These are phyloP conservation scores for Phrynocephalus vlangalii DNA, from an alignment of 2,797 vertebrate species.

Conservation along the genomic window DNA sequence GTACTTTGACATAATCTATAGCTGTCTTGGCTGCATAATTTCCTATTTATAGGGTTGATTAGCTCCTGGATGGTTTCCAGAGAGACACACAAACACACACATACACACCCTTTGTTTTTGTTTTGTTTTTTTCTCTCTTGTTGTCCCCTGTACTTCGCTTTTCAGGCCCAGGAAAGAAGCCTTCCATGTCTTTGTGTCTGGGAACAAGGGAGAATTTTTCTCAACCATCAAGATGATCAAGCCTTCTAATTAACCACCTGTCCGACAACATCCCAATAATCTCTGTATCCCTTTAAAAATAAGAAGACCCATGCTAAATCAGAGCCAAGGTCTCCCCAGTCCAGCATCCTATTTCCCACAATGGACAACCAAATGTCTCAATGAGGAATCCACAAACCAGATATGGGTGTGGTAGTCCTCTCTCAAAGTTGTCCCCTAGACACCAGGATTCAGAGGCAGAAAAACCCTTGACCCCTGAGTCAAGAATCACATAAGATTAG, in stretches of 20 bases:
- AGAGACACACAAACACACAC: not conserved
- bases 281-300: not conserved
- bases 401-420: not conserved
- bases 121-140: not conserved
- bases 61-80: not conserved
- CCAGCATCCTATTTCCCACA: not conserved
- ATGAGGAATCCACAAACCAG: not conserved
- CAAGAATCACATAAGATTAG: too few relatives aligned
- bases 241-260: not conserved
- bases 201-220: not conserved
- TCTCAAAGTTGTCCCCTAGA: not conserved
- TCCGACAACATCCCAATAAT: not conserved
- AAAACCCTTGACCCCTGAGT: not conserved
- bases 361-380: not conserved
- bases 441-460: not conserved
- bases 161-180: not conserved
- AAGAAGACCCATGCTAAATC: not conserved
- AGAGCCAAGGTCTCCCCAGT: not conserved
- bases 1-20: too few relatives aligned
- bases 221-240: not conserved
- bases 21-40: not conserved
- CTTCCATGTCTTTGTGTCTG: not conserved
- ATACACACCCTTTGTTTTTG: not conserved
- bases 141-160: too few relatives aligned
- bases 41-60: not conserved